Base-by-base conservation (phyloP, 2,888 invertebrate species). In the Ormyrus pomaceus region DNA sequence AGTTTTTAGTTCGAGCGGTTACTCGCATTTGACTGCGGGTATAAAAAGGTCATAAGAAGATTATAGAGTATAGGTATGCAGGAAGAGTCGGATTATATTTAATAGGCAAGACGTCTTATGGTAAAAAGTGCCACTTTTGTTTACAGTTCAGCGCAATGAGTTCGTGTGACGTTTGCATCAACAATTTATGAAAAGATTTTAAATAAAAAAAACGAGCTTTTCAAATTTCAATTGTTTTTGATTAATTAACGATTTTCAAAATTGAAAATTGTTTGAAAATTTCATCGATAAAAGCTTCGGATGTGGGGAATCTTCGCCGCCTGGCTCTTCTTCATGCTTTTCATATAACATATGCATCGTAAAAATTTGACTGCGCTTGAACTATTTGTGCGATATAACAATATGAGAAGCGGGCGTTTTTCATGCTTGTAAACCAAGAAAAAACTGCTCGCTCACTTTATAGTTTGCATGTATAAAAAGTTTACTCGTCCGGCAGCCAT, bases 351-450 rank as follows among this genome's bases (percentile, higher is more conserved):
- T 45, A 64, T 46, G 55, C 46, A 9, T 19, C 45, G 13, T 73
- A 73, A 73, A 73, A 73, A 55, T 73, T 73, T 64, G 73, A 73
- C 51, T 64, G 50, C 64, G 10, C 34, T 53, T 19, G 46, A 73
- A 62, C 53, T 64, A 73, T 53, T 55, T 62, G n/a, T 13, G 46
- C 64, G 48, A 55, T 64, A 48, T 46, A 64, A 64, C 64, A 10
- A 72, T 61, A 62, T 72, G 13, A 59, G 50, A 68, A 71, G n/a
- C 6, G 7, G 19, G 34, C 34, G 59, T 34, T 59, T 71, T 71
- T 10, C 34, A 10, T 51, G 34, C 19, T 59, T 19, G 6, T 19
- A 50, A 59, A 71, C 9, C n/a, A 13, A 48, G 59, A 13, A 50
- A 50, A 58, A 59, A 71, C 4, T 51, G 50, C 9, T 5, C 11